phyloP scores from a whole-genome alignment of 2,888 invertebrate species.

The Cataglyphis livida region DNA sequence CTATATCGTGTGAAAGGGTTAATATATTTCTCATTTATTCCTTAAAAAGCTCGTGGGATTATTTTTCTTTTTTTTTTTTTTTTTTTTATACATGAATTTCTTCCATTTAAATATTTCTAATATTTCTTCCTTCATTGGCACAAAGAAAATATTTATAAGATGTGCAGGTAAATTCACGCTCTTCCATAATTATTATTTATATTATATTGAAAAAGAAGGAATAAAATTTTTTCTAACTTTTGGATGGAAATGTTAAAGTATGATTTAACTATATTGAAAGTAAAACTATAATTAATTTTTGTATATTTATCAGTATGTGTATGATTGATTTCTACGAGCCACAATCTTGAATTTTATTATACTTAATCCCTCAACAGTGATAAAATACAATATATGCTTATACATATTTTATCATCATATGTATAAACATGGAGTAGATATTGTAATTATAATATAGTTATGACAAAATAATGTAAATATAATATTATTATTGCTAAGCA shows the following conservation, averaged over 20 bases:
- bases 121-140: conserved; percentile 19
- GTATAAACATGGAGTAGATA: conserved; percentile 35
- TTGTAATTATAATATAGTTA: conserved; percentile 37
- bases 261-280: not conserved
- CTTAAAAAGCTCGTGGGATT: conserved; percentile 13
- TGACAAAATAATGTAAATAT: conserved; percentile 63
- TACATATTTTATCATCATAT: conserved; percentile 24
- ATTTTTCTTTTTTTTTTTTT: not conserved
- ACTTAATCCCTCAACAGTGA: not conserved
- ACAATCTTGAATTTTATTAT: not conserved
- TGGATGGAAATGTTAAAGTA: not conserved
- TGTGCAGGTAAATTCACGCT: not conserved
- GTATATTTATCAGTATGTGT: not conserved
- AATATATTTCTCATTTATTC: conserved; percentile 7
- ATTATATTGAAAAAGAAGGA: not conserved
- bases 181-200: conserved; percentile 40
- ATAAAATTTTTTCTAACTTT: not conserved
- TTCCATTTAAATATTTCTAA: not conserved
- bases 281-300: not conserved
- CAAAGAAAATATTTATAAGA: conserved; percentile 1
- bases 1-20: not conserved
- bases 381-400: not conserved
- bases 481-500: conserved; percentile 46
- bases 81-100: not conserved
- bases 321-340: not conserved